Percentiles rank a stretch among this genome's conserved stretches.
Conservation (phyloP, 1,140 invertebrate genomes). For the Diabrotica virgifera region DNA sequence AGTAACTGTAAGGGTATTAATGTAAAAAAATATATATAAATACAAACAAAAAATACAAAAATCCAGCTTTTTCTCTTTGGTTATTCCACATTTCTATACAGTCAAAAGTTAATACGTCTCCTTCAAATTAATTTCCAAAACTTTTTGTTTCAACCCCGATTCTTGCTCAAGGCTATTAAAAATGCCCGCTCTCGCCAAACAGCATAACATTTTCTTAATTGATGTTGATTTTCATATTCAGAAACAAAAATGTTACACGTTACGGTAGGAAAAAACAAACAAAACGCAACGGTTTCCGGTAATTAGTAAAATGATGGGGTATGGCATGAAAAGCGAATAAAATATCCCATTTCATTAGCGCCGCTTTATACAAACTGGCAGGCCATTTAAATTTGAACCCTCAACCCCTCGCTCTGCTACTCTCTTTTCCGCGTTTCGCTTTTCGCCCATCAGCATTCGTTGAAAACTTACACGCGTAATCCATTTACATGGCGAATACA, state of each 20-base stretch:
- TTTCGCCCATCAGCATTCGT: neutral
- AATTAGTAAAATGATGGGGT: conserved; percentile 6
- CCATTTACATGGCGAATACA: neutral
- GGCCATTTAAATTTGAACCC: neutral
- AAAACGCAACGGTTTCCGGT: neutral
- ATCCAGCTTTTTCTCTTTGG: too few relatives aligned
- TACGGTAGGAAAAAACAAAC: neutral
- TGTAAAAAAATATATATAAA: too few relatives aligned
- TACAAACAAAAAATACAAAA: too few relatives aligned
- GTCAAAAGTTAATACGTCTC: too few relatives aligned
- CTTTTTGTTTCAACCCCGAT: too few relatives aligned
- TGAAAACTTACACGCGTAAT: neutral
- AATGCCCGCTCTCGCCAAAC: neutral
- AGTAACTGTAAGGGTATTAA: too few relatives aligned
- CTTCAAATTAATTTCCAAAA: too few relatives aligned
- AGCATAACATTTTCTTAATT: neutral
- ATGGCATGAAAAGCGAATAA: conserved; percentile 1
- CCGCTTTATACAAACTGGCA: neutral
- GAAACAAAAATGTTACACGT: neutral
- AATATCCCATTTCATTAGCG: conserved; percentile 17
- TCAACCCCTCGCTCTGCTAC: neutral
- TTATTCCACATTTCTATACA: too few relatives aligned
- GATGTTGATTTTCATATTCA: conserved; percentile 2
- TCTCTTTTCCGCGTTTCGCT: neutral
- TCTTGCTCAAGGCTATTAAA: neutral